Conservation (phyloP, 2,888 invertebrate species). For the Acanthosepion esculentum region DNA sequence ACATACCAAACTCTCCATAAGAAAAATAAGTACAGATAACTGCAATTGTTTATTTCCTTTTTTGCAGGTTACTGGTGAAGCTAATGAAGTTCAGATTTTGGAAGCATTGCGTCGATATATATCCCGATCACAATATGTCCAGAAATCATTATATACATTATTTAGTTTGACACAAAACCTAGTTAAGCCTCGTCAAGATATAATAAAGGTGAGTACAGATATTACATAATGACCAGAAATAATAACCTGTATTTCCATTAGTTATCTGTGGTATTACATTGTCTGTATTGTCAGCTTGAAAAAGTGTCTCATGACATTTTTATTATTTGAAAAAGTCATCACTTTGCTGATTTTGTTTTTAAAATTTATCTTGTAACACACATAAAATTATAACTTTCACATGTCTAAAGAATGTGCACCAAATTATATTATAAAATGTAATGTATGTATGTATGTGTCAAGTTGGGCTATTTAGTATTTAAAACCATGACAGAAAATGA, state of each 20-base stretch:
- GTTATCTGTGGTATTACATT: neutral
- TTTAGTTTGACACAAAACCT: slow-evolving; percentile 75
- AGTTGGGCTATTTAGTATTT: too few relatives aligned
- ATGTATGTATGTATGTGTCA: too few relatives aligned
- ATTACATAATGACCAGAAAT: neutral
- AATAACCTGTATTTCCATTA: neutral
- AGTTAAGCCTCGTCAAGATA: slow-evolving; percentile 79
- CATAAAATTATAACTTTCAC: too few relatives aligned
- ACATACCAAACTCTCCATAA: too few relatives aligned
- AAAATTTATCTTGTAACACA: too few relatives aligned
- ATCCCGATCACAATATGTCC: slow-evolving; percentile 79
- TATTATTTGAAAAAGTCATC: neutral
- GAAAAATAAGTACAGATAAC: neutral
- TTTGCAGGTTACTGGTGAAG: slow-evolving; percentile 78
- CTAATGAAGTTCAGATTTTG: slow-evolving; percentile 79
- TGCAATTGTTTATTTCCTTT: neutral
- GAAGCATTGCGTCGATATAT: slow-evolving; percentile 80
- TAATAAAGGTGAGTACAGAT: slow-evolving; percentile 78
- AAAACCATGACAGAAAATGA: too few relatives aligned
- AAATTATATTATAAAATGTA: too few relatives aligned
- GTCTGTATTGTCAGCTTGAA: neutral
- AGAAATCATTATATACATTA: slow-evolving; percentile 82
- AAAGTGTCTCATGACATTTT: neutral
- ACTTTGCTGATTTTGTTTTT: too few relatives aligned
- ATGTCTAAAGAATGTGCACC: too few relatives aligned